Evolutionary conservation across 2,888 invertebrate species (phyloP), one percentile per base, ranked within the genome.

Genomic region (Asteroscopus sphinx): DNA sequence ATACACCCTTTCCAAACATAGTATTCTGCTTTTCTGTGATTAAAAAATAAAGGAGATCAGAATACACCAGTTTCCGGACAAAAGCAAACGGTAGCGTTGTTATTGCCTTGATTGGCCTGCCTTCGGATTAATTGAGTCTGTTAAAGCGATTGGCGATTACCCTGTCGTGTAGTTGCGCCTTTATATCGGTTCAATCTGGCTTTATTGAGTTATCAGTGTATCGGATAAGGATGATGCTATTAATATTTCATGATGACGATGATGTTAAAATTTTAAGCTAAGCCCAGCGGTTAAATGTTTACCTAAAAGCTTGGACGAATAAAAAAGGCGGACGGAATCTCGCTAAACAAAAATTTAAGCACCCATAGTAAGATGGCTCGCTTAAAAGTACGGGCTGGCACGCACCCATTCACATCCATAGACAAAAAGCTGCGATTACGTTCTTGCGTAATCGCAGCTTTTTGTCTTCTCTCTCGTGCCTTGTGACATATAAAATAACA

Each of bases 101-200:
- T 46, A 33, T 58, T 67, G 45, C 11, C 12, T 36, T 51, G 33
- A 67, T 68, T 58, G 64, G 21, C 13, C 12, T 12, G 30, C 35
- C 32, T 53, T 53, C 25, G 16, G 37, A 41, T 57, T 46, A 59
- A 49, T 25, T 16, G 37, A 37, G 16, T 9, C 13, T 46, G 48
- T 47, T 52, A 30, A 33, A 52, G 33, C n/a, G 47, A 52, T 58
- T 32, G 40, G 33, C 9, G 52, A 63, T 68, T 58, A 42, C 26
- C 28, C 1, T 0, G 2, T 12, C 33, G 37, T 68, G 35, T 39
- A 35, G n/a, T 12, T 30, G 26, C 46, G 39, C 45, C 25, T 63
- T 63, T 36, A 51, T 51, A 9, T n/a, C n/a, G n/a, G 40, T 44
- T 15, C 5, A 21, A 26, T 52, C 13, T 7, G 4, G 11, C 8